These are phyloP conservation scores for Diadophis punctatus DNA, from an alignment of 2,113 vertebrate genomes.

Conservation along the genomic window DNA sequence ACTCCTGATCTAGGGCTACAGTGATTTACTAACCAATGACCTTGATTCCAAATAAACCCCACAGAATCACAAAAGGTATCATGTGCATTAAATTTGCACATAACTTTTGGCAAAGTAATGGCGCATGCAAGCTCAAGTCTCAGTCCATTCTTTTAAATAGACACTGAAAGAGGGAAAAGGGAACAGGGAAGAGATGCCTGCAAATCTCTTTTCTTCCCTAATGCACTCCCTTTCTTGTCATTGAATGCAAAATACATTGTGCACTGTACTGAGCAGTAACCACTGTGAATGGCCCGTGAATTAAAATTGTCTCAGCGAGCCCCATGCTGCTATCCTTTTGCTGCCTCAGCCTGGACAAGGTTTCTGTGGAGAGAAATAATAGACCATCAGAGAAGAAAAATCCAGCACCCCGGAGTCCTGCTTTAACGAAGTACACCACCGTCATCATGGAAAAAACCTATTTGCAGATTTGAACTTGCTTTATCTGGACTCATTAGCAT, in stretches of 20 bases:
- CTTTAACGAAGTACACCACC: neutral
- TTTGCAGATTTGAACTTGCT: neutral
- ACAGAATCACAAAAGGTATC: neutral
- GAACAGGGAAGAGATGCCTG: neutral
- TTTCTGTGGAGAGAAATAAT: constrained; percentile 4
- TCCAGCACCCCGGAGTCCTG: neutral
- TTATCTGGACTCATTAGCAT: constrained; percentile 20
- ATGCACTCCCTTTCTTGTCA: constrained; percentile 22
- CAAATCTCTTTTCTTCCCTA: neutral
- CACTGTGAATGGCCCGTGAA: constrained; percentile 5
- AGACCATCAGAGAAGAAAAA: constrained; percentile 14
- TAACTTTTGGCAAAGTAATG: neutral
- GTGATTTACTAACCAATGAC: neutral
- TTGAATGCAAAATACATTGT: constrained; percentile 41
- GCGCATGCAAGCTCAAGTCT: neutral
- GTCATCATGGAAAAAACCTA: neutral
- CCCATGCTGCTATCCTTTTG: constrained; percentile 24
- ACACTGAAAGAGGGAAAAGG: neutral
- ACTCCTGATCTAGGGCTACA: neutral
- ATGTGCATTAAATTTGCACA: neutral
- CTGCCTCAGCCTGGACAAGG: neutral
- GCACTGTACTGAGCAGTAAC: neutral
- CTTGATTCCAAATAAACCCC: neutral
- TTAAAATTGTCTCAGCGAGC: constrained; percentile 27
- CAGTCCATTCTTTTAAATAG: neutral